These are phyloP conservation scores for Nemopilema nomurai DNA, from an alignment of 30 jellyfish, hydroid and myxozoan species.

Conservation along the genomic window DNA sequence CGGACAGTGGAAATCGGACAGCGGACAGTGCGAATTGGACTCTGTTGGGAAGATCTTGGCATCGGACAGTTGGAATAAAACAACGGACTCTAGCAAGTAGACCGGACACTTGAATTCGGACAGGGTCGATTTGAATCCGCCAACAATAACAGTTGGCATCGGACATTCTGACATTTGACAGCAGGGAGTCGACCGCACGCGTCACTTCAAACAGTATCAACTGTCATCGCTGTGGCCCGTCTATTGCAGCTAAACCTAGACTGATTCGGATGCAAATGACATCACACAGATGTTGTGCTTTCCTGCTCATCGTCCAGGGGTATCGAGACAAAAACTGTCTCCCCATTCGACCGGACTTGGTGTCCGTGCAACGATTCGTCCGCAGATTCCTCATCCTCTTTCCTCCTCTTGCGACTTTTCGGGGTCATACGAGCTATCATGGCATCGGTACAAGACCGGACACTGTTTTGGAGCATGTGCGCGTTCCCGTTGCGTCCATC, in stretches of 20 bases:
- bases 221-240: neutral
- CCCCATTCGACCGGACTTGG: conserved; percentile 61
- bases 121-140: no score
- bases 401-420: conserved; percentile 43
- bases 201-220: neutral
- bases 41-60: no score
- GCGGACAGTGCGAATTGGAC: neutral
- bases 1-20: neutral
- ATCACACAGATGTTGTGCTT: conserved; percentile 17
- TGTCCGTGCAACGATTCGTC: conserved; percentile 6
- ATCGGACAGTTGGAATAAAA: no score
- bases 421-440: conserved; percentile 29
- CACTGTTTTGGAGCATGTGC: conserved; percentile 8
- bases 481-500: conserved; percentile 58
- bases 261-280: neutral
- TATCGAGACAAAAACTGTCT: conserved; percentile 38
- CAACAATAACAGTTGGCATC: neutral
- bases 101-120: no score
- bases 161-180: neutral
- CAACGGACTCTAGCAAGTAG: no score
- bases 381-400: conserved; percentile 21
- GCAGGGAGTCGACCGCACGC: neutral
- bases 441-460: conserved; percentile 29
- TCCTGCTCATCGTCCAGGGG: conserved; percentile 21
- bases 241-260: neutral